phyloP scores from a whole-genome alignment of 35 echinoderm and acorn worm genomes.

The Strongylocentrotus purpuratus region DNA sequence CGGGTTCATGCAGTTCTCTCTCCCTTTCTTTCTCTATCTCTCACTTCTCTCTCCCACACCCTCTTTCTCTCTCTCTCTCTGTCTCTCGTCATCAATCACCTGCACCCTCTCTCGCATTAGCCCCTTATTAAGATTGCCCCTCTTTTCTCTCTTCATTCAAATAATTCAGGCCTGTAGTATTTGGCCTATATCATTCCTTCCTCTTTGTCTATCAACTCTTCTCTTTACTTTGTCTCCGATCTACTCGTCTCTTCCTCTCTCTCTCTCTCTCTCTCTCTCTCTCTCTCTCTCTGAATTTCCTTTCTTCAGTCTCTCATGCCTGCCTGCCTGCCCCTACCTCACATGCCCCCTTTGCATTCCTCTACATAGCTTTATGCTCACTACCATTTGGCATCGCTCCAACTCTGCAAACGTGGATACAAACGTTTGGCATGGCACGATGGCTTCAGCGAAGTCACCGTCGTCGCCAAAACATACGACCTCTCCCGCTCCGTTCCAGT shows the following conservation, averaged over 20 bases:
- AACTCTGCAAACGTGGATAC: not conserved
- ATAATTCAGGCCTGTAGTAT: not conserved
- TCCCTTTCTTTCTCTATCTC: not conserved
- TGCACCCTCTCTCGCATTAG: not conserved
- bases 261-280: not conserved
- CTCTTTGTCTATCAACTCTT: not conserved
- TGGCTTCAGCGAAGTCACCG: not conserved
- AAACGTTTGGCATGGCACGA: constrained; percentile 21
- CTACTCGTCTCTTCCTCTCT: too few species aligned
- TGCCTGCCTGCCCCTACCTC: constrained; percentile 12
- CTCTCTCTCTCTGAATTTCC: not conserved
- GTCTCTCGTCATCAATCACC: not conserved
- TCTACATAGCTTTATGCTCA: not conserved
- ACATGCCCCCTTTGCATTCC: not conserved
- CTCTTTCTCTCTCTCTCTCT: not conserved
- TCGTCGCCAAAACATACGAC: constrained; percentile 3
- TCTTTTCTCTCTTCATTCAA: not conserved
- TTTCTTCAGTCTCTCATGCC: not conserved
- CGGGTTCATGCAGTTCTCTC: not conserved
- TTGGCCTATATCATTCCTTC: too few species aligned
- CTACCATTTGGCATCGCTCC: constrained; percentile 5
- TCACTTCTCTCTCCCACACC: not conserved
- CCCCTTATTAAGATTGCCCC: not conserved
- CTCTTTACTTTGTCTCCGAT: not conserved
- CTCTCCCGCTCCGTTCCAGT: not conserved